phyloP scores from a whole-genome alignment of 2,888 invertebrate genomes.

The Anorthoa munda region DNA sequence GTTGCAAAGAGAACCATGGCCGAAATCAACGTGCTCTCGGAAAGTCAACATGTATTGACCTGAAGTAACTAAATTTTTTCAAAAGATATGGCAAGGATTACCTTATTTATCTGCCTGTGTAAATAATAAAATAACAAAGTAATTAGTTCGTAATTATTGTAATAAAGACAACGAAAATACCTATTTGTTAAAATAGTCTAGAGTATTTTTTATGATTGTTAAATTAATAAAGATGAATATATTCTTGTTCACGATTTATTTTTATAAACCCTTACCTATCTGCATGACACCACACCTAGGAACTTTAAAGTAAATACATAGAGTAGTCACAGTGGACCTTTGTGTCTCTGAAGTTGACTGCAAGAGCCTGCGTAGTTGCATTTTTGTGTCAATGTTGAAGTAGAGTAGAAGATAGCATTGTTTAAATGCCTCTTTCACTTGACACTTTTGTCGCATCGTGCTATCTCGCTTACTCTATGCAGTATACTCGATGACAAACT shows the following conservation, averaged over 20 bases:
- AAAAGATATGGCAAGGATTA: not conserved
- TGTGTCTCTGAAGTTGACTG: too few species aligned
- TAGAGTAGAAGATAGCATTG: too few species aligned
- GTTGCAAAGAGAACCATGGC: conserved; percentile 3
- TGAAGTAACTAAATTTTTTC: not conserved
- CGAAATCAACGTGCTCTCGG: not conserved
- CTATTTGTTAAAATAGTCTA: conserved; percentile 59
- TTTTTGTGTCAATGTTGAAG: too few species aligned
- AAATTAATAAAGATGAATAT: conserved; percentile 65
- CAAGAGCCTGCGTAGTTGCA: too few species aligned
- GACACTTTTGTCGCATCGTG: too few species aligned
- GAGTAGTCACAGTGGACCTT: too few species aligned
- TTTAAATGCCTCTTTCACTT: too few species aligned
- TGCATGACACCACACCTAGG: not conserved
- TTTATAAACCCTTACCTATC: conserved; percentile 20
- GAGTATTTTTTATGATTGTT: conserved; percentile 59
- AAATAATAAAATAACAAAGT: conserved; percentile 44
- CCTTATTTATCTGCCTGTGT: conserved; percentile 19
- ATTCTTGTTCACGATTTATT: conserved; percentile 63
- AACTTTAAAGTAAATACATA: not conserved
- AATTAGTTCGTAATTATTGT: conserved; percentile 48
- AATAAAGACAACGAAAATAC: conserved; percentile 64
- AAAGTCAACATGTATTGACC: not conserved
- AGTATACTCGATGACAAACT: too few species aligned
- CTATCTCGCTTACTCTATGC: too few species aligned